Evolutionary conservation across 2,113 vertebrate species (phyloP).

Genomic region (Prolemur simus): DNA sequence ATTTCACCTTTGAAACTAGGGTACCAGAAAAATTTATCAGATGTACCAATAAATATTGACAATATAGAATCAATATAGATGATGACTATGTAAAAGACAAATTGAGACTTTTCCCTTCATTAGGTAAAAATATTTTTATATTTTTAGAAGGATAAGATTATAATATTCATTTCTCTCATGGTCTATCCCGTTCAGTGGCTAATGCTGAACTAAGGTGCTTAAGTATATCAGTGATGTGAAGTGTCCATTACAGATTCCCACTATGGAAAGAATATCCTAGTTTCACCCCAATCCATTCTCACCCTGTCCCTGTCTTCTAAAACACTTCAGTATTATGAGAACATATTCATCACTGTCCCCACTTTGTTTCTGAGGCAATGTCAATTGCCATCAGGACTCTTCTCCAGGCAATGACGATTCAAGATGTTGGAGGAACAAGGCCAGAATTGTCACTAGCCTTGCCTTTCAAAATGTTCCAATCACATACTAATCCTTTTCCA

Average conservation of each 20-base stretch:
- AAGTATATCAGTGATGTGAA: background rate
- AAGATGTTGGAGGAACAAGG: conserved; percentile 65
- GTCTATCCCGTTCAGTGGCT: background rate
- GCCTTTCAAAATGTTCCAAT: conserved; percentile 74
- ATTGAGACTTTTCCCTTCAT: background rate
- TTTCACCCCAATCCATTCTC: background rate
- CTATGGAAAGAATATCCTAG: background rate
- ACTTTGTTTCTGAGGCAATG: conserved; percentile 8
- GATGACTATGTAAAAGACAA: background rate
- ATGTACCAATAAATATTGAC: background rate
- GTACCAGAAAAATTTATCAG: background rate
- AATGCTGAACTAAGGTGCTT: background rate
- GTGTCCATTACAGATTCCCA: background rate
- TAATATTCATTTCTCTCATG: background rate
- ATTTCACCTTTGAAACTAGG: conserved; percentile 47
- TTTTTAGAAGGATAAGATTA: background rate
- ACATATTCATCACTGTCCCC: background rate
- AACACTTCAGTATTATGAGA: background rate
- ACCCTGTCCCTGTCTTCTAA: background rate
- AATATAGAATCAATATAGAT: background rate
- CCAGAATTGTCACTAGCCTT: conserved; percentile 67
- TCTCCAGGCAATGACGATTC: conserved; percentile 71
- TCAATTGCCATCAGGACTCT: background rate
- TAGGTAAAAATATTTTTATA: background rate
- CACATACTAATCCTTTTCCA: conserved; percentile 70